These are phyloP conservation scores for Trissoscelio sp. DNA, from an alignment of 2,888 invertebrate genomes.

Conservation along the genomic window DNA sequence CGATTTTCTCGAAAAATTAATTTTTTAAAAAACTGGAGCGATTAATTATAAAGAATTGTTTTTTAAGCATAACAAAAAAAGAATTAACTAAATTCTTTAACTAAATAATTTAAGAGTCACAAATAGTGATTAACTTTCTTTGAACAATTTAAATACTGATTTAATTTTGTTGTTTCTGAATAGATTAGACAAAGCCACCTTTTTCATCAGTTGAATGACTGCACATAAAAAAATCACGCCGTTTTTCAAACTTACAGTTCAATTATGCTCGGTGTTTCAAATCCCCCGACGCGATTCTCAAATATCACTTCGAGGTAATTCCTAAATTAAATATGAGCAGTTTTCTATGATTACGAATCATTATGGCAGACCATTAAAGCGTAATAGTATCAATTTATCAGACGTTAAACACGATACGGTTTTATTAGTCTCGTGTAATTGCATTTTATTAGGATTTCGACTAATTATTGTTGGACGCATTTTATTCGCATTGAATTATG, in stretches of 20 bases:
- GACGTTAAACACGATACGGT: slow-evolving; percentile 14
- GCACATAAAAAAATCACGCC: not conserved
- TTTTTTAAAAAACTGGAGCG: no score
- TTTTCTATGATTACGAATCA: slow-evolving; percentile 15
- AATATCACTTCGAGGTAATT: not conserved
- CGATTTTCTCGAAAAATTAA: no score
- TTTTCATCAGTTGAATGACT: no score
- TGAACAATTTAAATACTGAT: no score
- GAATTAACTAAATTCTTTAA: no score
- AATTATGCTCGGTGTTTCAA: not conserved
- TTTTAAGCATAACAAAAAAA: no score
- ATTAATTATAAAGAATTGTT: no score
- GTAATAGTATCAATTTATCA: slow-evolving; percentile 19
- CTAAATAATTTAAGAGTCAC: no score
- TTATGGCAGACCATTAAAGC: slow-evolving; percentile 8
- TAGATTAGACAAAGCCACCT: no score
- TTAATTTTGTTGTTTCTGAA: no score
- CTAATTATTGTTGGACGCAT: not conserved
- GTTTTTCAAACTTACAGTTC: not conserved
- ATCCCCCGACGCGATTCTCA: not conserved
- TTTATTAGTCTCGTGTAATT: slow-evolving; percentile 13
- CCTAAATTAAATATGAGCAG: slow-evolving; percentile 10
- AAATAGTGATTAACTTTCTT: no score
- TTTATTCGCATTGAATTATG: not conserved
- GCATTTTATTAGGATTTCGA: slow-evolving; percentile 20